Conservation (phyloP, 2,797 vertebrate species). For the Oophaga sylvatica region DNA sequence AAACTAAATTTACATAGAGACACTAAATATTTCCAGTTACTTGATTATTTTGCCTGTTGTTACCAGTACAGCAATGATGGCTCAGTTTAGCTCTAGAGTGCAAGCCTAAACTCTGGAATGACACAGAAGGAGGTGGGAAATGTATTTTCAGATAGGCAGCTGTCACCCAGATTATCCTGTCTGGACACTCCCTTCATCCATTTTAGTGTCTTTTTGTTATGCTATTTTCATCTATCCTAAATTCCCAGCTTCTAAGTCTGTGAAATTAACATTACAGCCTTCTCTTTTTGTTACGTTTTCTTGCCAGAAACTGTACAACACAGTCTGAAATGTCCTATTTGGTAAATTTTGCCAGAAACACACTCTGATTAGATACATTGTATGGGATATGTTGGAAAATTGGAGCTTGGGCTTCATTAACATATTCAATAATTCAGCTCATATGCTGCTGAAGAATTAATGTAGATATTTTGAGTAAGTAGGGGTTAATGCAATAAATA, state of each 20-base stretch:
- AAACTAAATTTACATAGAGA: slow-evolving; percentile 9
- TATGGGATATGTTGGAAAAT: too few relatives aligned
- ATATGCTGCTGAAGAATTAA: too few relatives aligned
- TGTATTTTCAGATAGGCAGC: slow-evolving; percentile 57
- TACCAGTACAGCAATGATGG: slow-evolving; percentile 14
- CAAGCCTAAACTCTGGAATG: slow-evolving; percentile 58
- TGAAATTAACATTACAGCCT: background rate
- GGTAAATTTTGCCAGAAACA: background rate
- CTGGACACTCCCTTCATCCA: slow-evolving; percentile 53
- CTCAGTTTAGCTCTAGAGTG: slow-evolving; percentile 44
- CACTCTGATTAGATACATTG: too few relatives aligned
- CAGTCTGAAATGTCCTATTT: background rate
- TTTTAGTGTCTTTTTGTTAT: slow-evolving; percentile 38
- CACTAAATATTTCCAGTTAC: slow-evolving; percentile 17
- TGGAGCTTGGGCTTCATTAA: too few relatives aligned
- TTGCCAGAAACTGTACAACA: background rate
- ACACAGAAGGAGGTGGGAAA: slow-evolving; percentile 50
- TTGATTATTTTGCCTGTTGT: slow-evolving; percentile 42
- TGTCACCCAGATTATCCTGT: slow-evolving; percentile 56
- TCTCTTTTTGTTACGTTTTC: background rate
- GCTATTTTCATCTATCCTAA: slow-evolving; percentile 32
- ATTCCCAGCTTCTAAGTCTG: background rate
- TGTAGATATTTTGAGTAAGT: too few relatives aligned
- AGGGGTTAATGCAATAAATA: too few relatives aligned
- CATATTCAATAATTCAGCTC: too few relatives aligned